Conservation (phyloP, 2,113 vertebrate species). For the Ifrita kowaldi region DNA sequence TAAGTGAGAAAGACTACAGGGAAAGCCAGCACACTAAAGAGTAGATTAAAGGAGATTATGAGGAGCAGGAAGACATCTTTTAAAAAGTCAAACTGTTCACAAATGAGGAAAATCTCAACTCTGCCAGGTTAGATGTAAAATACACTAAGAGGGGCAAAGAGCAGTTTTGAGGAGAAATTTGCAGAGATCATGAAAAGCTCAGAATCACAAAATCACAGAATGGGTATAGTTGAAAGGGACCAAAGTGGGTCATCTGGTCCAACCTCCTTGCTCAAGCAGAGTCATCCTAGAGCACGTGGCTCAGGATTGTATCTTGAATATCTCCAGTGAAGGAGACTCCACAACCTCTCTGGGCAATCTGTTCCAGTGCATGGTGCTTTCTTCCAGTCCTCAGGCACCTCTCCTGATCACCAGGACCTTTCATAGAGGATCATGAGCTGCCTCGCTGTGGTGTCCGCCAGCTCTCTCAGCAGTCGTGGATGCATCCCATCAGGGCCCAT, state of each 20-base stretch:
- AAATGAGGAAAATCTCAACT: not conserved
- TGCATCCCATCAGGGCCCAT: not conserved
- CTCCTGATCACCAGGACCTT: not conserved
- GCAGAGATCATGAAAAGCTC: not conserved
- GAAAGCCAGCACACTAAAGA: not conserved
- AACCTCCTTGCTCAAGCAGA: not conserved
- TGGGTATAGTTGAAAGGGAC: not conserved
- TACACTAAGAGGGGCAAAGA: not conserved
- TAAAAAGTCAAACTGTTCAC: not conserved
- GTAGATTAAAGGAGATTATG: not conserved
- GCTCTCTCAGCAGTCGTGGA: not conserved
- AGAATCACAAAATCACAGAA: not conserved
- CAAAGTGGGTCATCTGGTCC: not conserved
- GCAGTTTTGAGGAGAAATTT: not conserved
- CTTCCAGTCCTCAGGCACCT: not conserved
- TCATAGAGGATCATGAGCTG: not conserved
- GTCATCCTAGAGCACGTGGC: not conserved
- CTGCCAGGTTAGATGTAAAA: not conserved
- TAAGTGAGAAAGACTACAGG: not conserved
- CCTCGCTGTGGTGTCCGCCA: not conserved
- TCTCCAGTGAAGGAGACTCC: not conserved
- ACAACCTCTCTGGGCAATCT: not conserved
- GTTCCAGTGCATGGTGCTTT: not conserved
- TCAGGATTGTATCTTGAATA: not conserved
- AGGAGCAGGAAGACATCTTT: not conserved